Evolutionary conservation across 2,888 invertebrate species (phyloP), one percentile per base, ranked within the genome.

Genomic region (Chymomyza fuscimana): DNA sequence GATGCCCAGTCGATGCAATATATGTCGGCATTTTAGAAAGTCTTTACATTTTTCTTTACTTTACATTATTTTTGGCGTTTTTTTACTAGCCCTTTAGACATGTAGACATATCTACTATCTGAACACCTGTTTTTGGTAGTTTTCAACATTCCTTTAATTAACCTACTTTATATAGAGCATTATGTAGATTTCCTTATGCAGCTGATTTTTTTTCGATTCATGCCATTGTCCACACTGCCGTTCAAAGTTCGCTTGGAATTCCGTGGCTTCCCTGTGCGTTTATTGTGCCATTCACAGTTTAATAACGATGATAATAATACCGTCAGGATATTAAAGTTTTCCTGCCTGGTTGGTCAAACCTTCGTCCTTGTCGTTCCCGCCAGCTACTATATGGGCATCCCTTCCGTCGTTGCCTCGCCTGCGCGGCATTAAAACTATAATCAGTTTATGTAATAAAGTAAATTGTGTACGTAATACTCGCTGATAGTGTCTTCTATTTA

Each of bases 231-330:
- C 66, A 46, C 25, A 22, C 46, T 16, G 22, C 19, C 46, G 67
- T 58, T 60, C 22, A 63, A 16, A 63, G 32, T 36, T 54, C n/a
- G 36, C 75, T 72, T 74, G 78, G 73, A 76, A 76, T 69, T 77
- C 68, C 79, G 87, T 77, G 84, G 84, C 78, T 88, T 74, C 80
- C 76, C 85, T 74, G 82, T 76, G 73, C 79, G 78, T 87, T 87
- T 84, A 88, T 87, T 86, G 86, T 87, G 87, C 77, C 81, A 83
- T 88, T 86, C 89, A 73, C 88, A 88, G 86, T 83, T 86, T 86
- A 87, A 86, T 87, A 87, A 87, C 87, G 84, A 85, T 89, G 84
- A 85, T 89, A 87, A 89, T 89, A 87, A 89, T 89, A 87, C 84
- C 74, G 79, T 77, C 78, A 81, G 87, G 86, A 86, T 86, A 86